phyloP scores from a whole-genome alignment of 2,113 vertebrate species.

The Eulacestoma nigropectus region DNA sequence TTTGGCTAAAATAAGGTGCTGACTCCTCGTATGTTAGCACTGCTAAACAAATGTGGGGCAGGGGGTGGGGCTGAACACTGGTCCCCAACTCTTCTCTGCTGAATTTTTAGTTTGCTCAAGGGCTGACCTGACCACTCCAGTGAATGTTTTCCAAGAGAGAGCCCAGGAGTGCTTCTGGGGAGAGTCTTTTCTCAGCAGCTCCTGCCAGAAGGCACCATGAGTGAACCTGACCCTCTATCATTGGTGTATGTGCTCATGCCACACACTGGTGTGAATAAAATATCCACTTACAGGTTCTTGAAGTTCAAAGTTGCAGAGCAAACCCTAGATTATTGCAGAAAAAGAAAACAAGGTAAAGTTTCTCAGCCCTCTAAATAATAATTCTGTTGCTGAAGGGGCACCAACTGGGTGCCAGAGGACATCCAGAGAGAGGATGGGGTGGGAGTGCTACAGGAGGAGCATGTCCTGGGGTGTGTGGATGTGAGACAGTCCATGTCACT shows the following conservation, averaged over 20 bases:
- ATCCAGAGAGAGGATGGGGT: background rate
- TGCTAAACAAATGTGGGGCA: background rate
- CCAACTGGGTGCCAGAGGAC: background rate
- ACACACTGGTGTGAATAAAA: background rate
- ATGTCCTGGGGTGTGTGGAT: background rate
- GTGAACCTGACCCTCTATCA: background rate
- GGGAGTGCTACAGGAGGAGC: background rate
- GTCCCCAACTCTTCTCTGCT: background rate
- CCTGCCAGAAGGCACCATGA: background rate
- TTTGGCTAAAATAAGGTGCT: background rate
- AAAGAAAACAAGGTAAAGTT: background rate
- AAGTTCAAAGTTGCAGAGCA: background rate
- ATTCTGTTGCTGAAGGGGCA: background rate
- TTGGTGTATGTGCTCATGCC: fast-evolving
- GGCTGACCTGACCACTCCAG: background rate
- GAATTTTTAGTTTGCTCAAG: background rate
- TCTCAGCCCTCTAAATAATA: background rate
- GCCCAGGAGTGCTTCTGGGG: background rate
- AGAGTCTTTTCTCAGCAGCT: background rate
- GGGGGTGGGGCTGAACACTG: background rate
- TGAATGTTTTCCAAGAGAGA: background rate
- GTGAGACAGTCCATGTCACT: background rate
- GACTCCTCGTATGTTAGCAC: background rate
- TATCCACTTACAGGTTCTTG: background rate
- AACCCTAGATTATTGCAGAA: background rate